Percentiles rank a stretch among this genome's conserved stretches.
phyloP scores from a whole-genome alignment of 2,797 vertebrate species.

The Diplodus puntazzo region DNA sequence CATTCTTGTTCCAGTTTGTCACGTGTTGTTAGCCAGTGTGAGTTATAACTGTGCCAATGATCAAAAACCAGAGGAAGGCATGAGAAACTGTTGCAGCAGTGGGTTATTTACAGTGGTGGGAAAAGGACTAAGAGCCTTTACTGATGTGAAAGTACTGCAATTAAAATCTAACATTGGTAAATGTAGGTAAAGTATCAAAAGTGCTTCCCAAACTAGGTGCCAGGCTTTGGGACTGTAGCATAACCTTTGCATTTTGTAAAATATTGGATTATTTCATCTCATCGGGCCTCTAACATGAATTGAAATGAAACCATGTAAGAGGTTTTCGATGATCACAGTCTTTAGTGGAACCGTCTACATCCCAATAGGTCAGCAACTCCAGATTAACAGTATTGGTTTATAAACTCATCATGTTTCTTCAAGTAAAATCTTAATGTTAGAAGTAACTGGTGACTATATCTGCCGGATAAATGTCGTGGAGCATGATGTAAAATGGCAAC shows the following conservation, averaged over 20 bases:
- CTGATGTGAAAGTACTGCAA: background rate
- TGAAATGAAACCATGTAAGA: too few relatives aligned
- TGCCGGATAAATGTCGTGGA: background rate
- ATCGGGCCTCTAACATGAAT: background rate
- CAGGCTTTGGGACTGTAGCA: background rate
- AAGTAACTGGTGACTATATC: background rate
- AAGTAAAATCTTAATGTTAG: background rate
- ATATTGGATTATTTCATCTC: background rate
- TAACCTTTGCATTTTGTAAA: background rate
- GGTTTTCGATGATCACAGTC: background rate
- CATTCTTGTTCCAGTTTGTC: conserved; percentile 2
- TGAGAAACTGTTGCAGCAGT: background rate
- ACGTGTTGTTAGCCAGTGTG: background rate
- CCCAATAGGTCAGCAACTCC: background rate
- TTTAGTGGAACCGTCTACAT: background rate
- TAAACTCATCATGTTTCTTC: background rate
- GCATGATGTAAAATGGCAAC: background rate
- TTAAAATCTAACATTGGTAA: too few relatives aligned
- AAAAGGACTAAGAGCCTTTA: background rate
- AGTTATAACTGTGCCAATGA: conserved; percentile 5
- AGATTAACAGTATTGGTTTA: background rate
- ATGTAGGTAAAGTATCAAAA: too few relatives aligned
- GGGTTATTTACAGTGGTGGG: background rate
- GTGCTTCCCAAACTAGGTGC: background rate
- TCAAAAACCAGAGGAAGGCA: background rate